Percentiles rank a stretch among this genome's conserved stretches.
These are phyloP conservation scores for Nipponia nippon DNA, from an alignment of 2,113 vertebrate species.

Conservation along the genomic window DNA sequence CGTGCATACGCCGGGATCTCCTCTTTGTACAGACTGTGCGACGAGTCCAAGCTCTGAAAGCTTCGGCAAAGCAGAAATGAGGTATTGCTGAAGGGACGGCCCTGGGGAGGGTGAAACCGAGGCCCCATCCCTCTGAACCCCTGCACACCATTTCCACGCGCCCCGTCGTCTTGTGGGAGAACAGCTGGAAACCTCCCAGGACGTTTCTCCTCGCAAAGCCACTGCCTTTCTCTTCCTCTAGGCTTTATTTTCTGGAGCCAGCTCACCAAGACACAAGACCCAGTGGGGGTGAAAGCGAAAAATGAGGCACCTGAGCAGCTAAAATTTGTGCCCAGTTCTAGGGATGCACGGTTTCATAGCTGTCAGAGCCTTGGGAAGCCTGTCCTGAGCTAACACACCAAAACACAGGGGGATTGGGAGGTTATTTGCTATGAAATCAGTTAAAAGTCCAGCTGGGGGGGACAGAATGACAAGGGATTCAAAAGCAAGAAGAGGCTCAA, in stretches of 20 bases:
- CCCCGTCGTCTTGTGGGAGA: background rate
- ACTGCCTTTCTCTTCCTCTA: background rate
- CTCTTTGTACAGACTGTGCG: background rate
- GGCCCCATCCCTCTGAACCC: background rate
- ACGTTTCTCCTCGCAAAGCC: background rate
- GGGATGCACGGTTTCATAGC: background rate
- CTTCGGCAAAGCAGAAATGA: background rate
- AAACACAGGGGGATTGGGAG: background rate
- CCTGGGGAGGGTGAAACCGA: background rate
- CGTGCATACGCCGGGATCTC: background rate
- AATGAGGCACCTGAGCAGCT: background rate
- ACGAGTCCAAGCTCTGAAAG: background rate
- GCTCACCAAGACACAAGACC: background rate
- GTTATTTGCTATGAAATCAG: background rate
- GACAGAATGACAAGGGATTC: background rate
- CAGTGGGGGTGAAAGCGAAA: background rate
- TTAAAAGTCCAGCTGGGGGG: background rate
- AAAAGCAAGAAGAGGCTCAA: background rate
- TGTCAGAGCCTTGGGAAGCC: background rate
- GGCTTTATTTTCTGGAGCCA: background rate
- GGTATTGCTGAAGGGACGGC: background rate
- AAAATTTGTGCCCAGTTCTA: background rate
- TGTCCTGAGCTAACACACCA: accelerated
- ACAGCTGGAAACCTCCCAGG: background rate
- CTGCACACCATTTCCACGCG: accelerated